Base-by-base conservation (phyloP, 2,888 invertebrate genomes). In the Pristionchus maxplancki region DNA sequence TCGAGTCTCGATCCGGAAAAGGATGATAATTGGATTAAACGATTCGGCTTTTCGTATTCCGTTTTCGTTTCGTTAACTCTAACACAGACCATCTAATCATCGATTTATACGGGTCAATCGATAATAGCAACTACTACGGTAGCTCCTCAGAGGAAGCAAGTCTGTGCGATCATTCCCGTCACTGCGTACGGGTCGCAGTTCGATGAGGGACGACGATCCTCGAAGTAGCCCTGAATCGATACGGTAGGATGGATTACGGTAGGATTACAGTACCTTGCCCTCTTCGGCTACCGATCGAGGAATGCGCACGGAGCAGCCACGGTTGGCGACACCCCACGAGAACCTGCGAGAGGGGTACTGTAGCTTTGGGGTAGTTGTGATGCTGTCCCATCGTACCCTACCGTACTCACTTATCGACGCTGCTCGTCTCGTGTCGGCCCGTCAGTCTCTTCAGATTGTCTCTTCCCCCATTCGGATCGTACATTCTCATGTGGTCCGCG, bases 371-470 rank as follows among this genome's bases (percentile, higher is more conserved):
- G 34, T 84, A 31, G n/a, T 24, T 15, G 11, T 15, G 3, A 81
- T 53, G 1, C 15, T 17, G 13, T 37, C 31, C 31, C 20, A 40
- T 20, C 40, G 40, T 24, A 40, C 9, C 8, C n/a, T 84, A 62
- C 28, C n/a, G 31, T 20, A 67, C 86, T 58, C 64, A 85, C 95
- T 98, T 97, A 95, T 97, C 97, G 95, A 98, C 98, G 93, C 97
- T 97, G 94, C 98, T 97, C 4, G 99, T 99, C 95, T 99, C 99
- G 95, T 97, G 98, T 93, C 96, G 96, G 89, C 99, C 99, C 89
- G 97, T 98, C 90, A 99, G 96, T 90, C 99, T 96, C 90, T 98
- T 96, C 95, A 97, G 97, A 95, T 99, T 99, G 96, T 99, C 99
- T 31, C 84, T 34, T 31, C 99, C 99, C 94, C 97, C 97, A 91